These are phyloP conservation scores for Spodoptera littoralis DNA, from an alignment of 2,888 invertebrate species.

Conservation along the genomic window DNA sequence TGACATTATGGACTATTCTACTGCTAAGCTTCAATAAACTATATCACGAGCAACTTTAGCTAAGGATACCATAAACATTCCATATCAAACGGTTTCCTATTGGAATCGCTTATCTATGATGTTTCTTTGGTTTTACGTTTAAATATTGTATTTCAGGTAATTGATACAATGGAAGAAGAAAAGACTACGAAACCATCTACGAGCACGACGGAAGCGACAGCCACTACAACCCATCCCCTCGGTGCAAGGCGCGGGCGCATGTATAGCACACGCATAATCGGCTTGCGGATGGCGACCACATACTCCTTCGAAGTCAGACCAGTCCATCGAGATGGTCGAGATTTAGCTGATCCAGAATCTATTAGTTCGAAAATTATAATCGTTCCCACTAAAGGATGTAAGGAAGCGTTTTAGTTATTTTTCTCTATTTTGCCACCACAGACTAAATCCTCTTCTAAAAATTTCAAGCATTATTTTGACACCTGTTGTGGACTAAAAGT, in stretches of 20 bases:
- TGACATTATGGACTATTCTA: constrained; percentile 25
- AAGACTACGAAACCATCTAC: constrained; percentile 57
- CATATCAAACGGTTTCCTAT: background rate
- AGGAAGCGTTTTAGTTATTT: constrained; percentile 71
- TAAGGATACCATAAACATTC: constrained; percentile 1
- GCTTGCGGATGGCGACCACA: constrained; percentile 94
- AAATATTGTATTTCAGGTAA: constrained; percentile 65
- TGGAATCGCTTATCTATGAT: background rate
- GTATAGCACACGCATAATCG: constrained; percentile 90
- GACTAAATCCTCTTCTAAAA: background rate
- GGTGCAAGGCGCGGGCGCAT: constrained; percentile 70
- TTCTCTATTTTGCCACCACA: too few species aligned
- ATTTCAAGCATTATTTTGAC: too few species aligned
- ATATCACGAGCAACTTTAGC: background rate
- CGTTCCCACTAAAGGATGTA: constrained; percentile 95
- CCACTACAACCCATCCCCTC: constrained; percentile 61
- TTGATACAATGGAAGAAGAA: constrained; percentile 78
- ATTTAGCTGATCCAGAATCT: constrained; percentile 85
- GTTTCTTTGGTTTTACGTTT: too few species aligned
- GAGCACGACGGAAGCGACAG: constrained; percentile 59
- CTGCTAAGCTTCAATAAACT: constrained; percentile 27
- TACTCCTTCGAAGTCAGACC: constrained; percentile 94
- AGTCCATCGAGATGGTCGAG: constrained; percentile 85
- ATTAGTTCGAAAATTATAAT: constrained; percentile 92
- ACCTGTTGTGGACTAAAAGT: too few species aligned